phyloP scores from a whole-genome alignment of 2,113 vertebrate genomes.

The Puntigrus tetrazona region DNA sequence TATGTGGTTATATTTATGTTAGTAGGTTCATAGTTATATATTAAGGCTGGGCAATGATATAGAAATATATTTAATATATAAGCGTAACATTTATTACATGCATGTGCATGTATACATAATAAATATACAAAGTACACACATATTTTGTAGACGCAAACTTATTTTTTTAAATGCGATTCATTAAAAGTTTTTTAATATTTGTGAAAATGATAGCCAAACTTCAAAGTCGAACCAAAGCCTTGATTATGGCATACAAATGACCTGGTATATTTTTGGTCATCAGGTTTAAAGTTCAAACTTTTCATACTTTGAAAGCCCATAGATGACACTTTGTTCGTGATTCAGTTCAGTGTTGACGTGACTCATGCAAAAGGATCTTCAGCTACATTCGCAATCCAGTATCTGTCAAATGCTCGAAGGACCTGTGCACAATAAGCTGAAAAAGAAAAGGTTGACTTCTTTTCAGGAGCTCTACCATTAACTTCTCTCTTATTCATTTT shows the following conservation, averaged over 20 bases:
- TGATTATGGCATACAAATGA: not conserved
- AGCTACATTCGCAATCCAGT: not conserved
- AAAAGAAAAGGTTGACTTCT: constrained; percentile 35
- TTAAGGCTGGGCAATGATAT: no score
- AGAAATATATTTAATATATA: no score
- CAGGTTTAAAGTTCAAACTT: not conserved
- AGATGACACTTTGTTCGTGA: not conserved
- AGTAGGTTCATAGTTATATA: no score
- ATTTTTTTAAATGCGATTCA: no score
- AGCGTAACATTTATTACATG: no score
- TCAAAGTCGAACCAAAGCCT: not conserved
- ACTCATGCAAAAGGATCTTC: not conserved
- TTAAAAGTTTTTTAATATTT: not conserved
- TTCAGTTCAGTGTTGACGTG: not conserved
- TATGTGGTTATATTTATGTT: no score
- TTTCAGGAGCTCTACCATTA: constrained; percentile 2
- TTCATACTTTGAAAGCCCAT: not conserved
- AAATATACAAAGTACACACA: no score
- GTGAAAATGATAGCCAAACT: not conserved
- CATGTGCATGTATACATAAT: no score
- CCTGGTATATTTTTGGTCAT: not conserved
- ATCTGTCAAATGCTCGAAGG: constrained; percentile 1
- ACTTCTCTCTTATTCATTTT: not conserved
- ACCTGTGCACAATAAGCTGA: constrained; percentile 15
- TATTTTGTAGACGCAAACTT: no score